Conservation (phyloP, 1,140 invertebrate genomes). For the Fopius arisanus region DNA sequence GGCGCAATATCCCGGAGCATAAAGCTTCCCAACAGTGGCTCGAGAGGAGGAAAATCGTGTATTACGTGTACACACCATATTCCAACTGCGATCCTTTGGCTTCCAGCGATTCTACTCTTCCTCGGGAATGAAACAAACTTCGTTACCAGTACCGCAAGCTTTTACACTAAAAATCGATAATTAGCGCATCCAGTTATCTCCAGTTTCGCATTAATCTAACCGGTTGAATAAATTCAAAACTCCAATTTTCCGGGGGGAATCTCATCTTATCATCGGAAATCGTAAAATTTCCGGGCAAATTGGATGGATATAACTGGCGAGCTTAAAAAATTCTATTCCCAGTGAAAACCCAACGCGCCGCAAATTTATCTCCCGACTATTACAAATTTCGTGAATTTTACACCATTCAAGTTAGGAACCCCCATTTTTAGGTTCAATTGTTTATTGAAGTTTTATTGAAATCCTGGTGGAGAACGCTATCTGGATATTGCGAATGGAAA, state of each 20-base stretch:
- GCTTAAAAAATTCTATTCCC: no score
- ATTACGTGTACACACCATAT: neutral
- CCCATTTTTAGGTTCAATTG: no score
- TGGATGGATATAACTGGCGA: neutral
- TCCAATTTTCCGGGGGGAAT: neutral
- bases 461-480: no score
- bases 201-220: neutral
- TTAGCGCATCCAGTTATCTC: neutral
- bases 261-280: neutral
- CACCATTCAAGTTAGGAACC: no score
- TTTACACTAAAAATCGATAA: neutral
- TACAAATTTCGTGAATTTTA: no score
- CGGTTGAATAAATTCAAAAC: neutral
- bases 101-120: neutral
- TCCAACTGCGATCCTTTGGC: neutral
- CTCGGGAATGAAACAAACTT: neutral
- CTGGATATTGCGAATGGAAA: neutral
- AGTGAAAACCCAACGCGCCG: no score
- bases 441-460: no score
- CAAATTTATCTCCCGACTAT: no score
- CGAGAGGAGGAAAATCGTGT: neutral
- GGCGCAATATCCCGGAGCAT: constrained; percentile 5
- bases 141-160: neutral
- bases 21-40: neutral
- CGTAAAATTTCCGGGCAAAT: neutral